A percentile compares a stretch with the other conserved stretches of the same genome.
Evolutionary conservation across 2,888 invertebrate species (phyloP).

Genomic region (Trilocha varians): DNA sequence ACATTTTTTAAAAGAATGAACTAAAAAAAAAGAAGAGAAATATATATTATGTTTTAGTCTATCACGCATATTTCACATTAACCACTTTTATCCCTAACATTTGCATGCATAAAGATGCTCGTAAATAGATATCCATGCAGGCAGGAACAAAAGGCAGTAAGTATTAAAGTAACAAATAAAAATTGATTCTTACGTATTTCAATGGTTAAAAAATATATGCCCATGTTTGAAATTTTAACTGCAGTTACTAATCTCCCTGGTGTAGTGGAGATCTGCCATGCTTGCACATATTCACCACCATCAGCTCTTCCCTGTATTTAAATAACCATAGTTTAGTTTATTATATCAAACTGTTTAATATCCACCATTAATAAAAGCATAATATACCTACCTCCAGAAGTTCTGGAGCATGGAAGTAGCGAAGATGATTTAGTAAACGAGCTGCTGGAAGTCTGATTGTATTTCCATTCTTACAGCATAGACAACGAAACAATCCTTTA

Average conservation of each 20-base stretch:
- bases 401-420: conserved; percentile 56
- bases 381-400: conserved; percentile 55
- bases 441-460: conserved; percentile 45
- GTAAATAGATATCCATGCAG: too few relatives aligned
- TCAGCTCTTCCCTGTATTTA: conserved; percentile 61
- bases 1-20: too few relatives aligned
- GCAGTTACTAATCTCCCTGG: conserved; percentile 57
- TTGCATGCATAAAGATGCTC: too few relatives aligned
- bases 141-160: too few relatives aligned
- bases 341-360: background rate
- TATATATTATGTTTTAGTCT: too few relatives aligned
- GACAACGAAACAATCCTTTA: conserved; percentile 67
- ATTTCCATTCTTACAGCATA: conserved; percentile 57
- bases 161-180: conserved; percentile 7
- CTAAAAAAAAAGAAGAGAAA: too few relatives aligned
- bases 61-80: too few relatives aligned
- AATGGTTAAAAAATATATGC: conserved; percentile 60
- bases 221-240: conserved; percentile 58
- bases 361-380: background rate
- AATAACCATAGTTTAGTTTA: too few relatives aligned
- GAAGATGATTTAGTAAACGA: conserved; percentile 66
- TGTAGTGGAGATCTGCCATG: conserved; percentile 60
- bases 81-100: too few relatives aligned
- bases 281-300: conserved; percentile 59
- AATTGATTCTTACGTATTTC: conserved; percentile 46